These are phyloP conservation scores for Meghimatium bilineatum DNA, from an alignment of 2,888 invertebrate species.

Conservation along the genomic window DNA sequence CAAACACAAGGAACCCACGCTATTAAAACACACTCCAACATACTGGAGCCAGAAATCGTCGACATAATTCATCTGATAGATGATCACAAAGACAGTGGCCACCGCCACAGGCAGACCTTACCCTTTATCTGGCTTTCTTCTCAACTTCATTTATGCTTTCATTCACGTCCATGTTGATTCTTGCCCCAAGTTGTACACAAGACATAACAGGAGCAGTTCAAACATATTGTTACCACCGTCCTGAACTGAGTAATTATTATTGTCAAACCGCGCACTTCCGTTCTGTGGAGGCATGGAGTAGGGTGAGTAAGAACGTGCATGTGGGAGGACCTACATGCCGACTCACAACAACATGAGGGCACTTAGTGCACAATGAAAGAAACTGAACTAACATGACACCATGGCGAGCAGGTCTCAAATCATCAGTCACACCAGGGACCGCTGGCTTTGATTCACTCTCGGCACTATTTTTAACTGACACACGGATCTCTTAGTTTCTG, in stretches of 20 bases:
- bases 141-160: constrained; percentile 7
- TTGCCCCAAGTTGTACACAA: constrained; percentile 15
- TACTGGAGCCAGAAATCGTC: constrained; percentile 8
- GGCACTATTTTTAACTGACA: background rate
- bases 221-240: constrained; percentile 28
- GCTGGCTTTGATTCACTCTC: background rate
- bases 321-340: constrained; percentile 23
- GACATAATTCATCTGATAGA: constrained; percentile 25
- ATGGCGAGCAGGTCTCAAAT: background rate
- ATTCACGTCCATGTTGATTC: background rate
- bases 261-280: constrained; percentile 36
- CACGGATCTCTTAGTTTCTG: too few species aligned
- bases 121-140: constrained; percentile 27
- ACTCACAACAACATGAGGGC: constrained; percentile 1
- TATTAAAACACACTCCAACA: background rate
- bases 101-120: constrained; percentile 31
- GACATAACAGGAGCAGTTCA: constrained; percentile 9
- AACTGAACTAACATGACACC: background rate
- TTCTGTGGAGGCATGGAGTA: constrained; percentile 1
- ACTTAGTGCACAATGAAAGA: constrained; percentile 11
- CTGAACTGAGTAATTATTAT: constrained; percentile 31
- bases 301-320: constrained; percentile 29
- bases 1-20: constrained; percentile 6
- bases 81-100: constrained; percentile 28
- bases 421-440: background rate